phyloP scores from a whole-genome alignment of 2,797 vertebrate genomes.

The Australoheros facetus region DNA sequence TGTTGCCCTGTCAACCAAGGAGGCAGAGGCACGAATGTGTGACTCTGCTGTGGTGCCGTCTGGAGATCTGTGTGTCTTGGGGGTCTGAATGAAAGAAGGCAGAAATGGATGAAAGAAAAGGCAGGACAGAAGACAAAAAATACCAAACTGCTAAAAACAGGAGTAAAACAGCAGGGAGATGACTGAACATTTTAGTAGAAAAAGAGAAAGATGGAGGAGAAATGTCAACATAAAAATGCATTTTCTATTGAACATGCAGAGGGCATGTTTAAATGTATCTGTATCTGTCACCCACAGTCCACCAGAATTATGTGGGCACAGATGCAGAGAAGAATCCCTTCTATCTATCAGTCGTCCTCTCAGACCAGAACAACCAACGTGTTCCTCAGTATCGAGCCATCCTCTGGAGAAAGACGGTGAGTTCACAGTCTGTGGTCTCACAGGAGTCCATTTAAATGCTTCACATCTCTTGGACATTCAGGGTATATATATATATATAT shows the following conservation, averaged over 20 bases:
- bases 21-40: constrained; percentile 47
- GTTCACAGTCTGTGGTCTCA: constrained; percentile 44
- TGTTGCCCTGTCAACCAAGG: constrained; percentile 56
- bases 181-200: neutral
- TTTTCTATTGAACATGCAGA: too few relatives aligned
- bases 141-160: neutral
- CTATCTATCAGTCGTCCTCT: constrained; percentile 96
- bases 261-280: neutral
- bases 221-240: neutral
- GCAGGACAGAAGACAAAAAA: neutral
- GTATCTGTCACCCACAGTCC: constrained; percentile 81
- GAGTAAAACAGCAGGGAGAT: neutral
- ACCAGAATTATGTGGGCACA: constrained; percentile 96
- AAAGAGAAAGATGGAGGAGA: neutral
- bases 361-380: constrained; percentile 96
- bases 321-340: constrained; percentile 97
- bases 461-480: neutral
- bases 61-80: constrained; percentile 25
- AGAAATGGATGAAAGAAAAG: constrained; percentile 8
- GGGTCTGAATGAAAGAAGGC: neutral
- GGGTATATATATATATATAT: neutral
- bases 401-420: constrained; percentile 97
- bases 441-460: neutral
- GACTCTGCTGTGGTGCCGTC: constrained; percentile 14
- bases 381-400: constrained; percentile 97